A percentile compares a stretch with the other conserved stretches of the same genome.
Conservation (phyloP, 2,888 invertebrate species). For the Cartodere bifasciata region DNA sequence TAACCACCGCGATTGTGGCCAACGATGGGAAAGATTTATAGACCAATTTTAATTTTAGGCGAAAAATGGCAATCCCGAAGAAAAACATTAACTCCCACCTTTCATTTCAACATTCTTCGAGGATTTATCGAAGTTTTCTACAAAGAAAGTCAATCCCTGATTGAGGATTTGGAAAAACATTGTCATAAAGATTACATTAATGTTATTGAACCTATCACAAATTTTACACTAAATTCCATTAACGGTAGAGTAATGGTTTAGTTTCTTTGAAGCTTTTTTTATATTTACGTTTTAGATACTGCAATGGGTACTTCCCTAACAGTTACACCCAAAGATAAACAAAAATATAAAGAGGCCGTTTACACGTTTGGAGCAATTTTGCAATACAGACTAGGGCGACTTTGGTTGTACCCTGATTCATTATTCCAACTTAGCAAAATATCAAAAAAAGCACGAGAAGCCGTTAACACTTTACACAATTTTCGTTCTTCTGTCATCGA, state of each 20-base stretch:
- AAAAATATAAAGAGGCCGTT: not conserved
- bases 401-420: not conserved
- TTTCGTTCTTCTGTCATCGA: not conserved
- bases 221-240: slow-evolving; percentile 41
- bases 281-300: not conserved
- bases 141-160: slow-evolving; percentile 25
- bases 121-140: slow-evolving; percentile 28
- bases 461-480: not conserved
- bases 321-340: not conserved
- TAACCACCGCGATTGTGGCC: too few relatives aligned
- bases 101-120: slow-evolving; percentile 33
- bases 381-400: not conserved
- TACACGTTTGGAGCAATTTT: not conserved
- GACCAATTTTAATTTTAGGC: slow-evolving; percentile 28
- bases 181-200: slow-evolving; percentile 25
- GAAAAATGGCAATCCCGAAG: slow-evolving; percentile 32
- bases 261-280: too few relatives aligned
- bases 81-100: slow-evolving; percentile 33
- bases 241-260: too few relatives aligned
- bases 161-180: slow-evolving; percentile 20
- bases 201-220: slow-evolving; percentile 35
- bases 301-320: slow-evolving; percentile 1
- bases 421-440: not conserved
- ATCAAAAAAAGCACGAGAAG: not conserved
- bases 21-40: too few relatives aligned